A percentile compares a stretch with the other conserved stretches of the same genome.
Conservation (phyloP, 2,888 invertebrate genomes). For the Drosophila emarginata region DNA sequence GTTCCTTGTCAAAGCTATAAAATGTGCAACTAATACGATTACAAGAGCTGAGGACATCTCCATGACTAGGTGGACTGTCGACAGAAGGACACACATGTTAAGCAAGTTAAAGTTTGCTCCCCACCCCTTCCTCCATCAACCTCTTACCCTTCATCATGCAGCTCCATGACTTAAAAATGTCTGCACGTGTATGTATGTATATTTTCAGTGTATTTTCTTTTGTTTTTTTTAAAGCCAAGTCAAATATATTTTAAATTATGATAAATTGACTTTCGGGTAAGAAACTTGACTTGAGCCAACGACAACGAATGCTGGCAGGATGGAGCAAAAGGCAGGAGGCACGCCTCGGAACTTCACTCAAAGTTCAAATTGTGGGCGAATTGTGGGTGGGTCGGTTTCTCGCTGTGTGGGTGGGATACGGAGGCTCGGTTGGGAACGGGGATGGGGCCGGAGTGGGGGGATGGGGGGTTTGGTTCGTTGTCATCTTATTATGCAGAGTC, state of each 20-base stretch:
- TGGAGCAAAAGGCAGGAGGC: not conserved
- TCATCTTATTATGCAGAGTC: conserved; percentile 74
- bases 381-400: not conserved
- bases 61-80: conserved; percentile 4
- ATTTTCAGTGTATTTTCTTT: not conserved
- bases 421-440: too few relatives aligned
- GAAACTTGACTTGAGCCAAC: conserved; percentile 46
- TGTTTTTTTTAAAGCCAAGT: conserved; percentile 28
- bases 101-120: conserved; percentile 10
- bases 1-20: conserved; percentile 55
- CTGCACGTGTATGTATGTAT: not conserved
- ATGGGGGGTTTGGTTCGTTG: conserved; percentile 27
- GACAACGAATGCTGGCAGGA: conserved; percentile 13
- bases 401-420: too few relatives aligned
- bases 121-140: not conserved
- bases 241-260: conserved; percentile 65
- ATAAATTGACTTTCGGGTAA: conserved; percentile 56
- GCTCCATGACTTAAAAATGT: not conserved
- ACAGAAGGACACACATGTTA: conserved; percentile 10
- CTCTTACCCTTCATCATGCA: not conserved
- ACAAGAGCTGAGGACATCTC: conserved; percentile 41
- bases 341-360: conserved; percentile 27
- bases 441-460: conserved; percentile 6
- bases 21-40: conserved; percentile 74
- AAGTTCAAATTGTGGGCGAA: conserved; percentile 35